A percentile compares a stretch with the other conserved stretches of the same genome.
Evolutionary conservation across 2,113 vertebrate species (phyloP).

Genomic region (Hippopotamus amphibius): DNA sequence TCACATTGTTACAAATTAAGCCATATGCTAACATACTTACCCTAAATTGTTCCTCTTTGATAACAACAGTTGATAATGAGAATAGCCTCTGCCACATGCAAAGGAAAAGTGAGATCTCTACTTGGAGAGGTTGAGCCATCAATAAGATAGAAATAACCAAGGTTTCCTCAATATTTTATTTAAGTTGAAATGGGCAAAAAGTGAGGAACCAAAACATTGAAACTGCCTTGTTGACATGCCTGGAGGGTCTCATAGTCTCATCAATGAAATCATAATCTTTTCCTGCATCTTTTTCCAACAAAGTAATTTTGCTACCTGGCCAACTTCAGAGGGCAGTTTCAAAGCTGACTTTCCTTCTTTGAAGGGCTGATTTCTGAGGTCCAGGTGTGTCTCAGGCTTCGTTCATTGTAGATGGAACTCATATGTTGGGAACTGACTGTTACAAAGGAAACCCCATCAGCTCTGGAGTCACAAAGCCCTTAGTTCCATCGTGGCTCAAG

Average conservation of each 20-base stretch:
- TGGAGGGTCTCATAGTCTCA: not conserved
- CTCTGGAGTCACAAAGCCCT: not conserved
- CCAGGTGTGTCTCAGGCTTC: not conserved
- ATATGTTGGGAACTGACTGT: not conserved
- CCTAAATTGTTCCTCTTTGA: not conserved
- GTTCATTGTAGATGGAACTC: not conserved
- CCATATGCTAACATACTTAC: not conserved
- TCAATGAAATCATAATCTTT: not conserved
- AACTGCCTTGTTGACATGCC: not conserved
- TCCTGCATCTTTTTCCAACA: not conserved
- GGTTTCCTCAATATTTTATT: conserved; percentile 35
- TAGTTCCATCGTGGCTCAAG: not conserved
- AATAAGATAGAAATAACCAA: not conserved
- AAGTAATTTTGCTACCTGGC: not conserved
- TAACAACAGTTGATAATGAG: not conserved
- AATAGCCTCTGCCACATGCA: not conserved
- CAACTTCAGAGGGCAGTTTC: not conserved
- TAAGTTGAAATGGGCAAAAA: not conserved
- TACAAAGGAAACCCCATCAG: not conserved
- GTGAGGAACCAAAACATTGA: not conserved
- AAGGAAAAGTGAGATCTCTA: not conserved
- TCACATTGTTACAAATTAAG: not conserved
- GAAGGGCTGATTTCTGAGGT: not conserved
- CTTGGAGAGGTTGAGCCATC: not conserved
- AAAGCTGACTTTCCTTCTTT: not conserved